Evolutionary conservation across 2,113 vertebrate genomes (phyloP), one percentile per base, ranked within the genome.

Genomic region (Gopherus flavomarginatus): DNA sequence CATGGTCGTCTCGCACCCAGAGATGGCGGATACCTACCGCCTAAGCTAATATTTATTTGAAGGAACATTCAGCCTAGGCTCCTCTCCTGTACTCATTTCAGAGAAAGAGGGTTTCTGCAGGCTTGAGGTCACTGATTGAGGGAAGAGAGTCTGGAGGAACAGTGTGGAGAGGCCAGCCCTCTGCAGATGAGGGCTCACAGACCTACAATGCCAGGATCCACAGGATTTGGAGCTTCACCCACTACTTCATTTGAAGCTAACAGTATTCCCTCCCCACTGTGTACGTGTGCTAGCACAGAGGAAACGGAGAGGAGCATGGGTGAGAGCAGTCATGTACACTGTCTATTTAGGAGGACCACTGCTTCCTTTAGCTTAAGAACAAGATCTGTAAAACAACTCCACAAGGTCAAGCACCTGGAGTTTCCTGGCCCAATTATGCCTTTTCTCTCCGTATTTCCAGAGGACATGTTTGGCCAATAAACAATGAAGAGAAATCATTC

Each of bases 1-100:
- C 17, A 81, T 56, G 62, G 44, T 22, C n/a, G 57, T 89, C 77
- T 79, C 62, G 1, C 86, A 44, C 69, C 72, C 82, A 86, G 22
- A 92, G 88, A 93, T 83, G 95, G 94, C 1, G 89, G 88, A 54
- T 89, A 87, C 78, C 92, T 93, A 86, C 84, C 93, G 92, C 42
- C n/a, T 8, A 42, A 85, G 78, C 78, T 95, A 95, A 81, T 86
- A 88, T 44, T 80, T 21, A 56, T 69, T 88, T 81, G 87, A 97
- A 96, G 72, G 52, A 85, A 81, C 77, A 85, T 44, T 89, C 38
- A 62, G 44, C 29, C 91, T 52, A 92, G 42, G 42, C 24, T 90
- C 52, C 35, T 16, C 75, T 72, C 54, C 87, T 90, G 38, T 1
- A 57, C 4, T 84, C 27, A 22, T 84, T 38, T 88, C 93, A 93